phyloP scores from a whole-genome alignment of 2,113 vertebrate genomes.

The Noturus placidus region DNA sequence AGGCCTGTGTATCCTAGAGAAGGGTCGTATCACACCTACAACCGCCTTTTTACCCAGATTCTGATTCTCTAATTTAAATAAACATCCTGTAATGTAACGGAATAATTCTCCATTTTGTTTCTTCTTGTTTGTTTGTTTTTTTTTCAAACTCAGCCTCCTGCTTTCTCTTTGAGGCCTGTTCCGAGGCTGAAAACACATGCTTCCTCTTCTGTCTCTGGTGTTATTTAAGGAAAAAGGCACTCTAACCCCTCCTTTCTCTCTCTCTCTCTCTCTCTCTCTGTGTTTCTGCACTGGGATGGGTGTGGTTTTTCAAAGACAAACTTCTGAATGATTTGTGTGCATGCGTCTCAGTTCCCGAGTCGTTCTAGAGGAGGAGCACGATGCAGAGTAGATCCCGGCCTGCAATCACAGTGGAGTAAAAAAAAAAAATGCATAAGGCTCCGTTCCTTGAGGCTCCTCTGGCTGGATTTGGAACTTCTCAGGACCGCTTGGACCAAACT shows the following conservation, averaged over 20 bases:
- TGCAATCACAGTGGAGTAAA: slow-evolving; percentile 54
- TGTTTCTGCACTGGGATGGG: slow-evolving; percentile 62
- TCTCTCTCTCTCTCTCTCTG: slow-evolving; percentile 54
- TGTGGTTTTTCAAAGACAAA: slow-evolving; percentile 73
- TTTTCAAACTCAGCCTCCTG: slow-evolving; percentile 54
- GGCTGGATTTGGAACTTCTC: slow-evolving; percentile 27
- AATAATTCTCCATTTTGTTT: slow-evolving; percentile 47
- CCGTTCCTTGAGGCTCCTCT: background rate
- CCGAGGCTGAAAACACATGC: slow-evolving; percentile 69
- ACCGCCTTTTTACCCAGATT: slow-evolving; percentile 51
- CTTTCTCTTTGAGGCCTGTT: slow-evolving; percentile 60
- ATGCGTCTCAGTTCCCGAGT: slow-evolving; percentile 70
- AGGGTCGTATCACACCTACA: slow-evolving; percentile 43
- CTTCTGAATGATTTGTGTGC: slow-evolving; percentile 75
- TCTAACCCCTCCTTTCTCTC: slow-evolving; percentile 63
- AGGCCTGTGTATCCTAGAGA: background rate
- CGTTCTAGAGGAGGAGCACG: slow-evolving; percentile 66
- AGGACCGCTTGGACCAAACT: background rate
- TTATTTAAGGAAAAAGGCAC: slow-evolving; percentile 73
- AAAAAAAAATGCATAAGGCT: background rate
- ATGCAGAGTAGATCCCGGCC: slow-evolving; percentile 53
- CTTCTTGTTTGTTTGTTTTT: slow-evolving; percentile 57
- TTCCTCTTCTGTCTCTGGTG: slow-evolving; percentile 67
- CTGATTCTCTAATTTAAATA: slow-evolving; percentile 57
- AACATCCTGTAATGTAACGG: slow-evolving; percentile 62